Conservation (phyloP, 2,113 vertebrate genomes). For the Cephalopholis sonnerati region DNA sequence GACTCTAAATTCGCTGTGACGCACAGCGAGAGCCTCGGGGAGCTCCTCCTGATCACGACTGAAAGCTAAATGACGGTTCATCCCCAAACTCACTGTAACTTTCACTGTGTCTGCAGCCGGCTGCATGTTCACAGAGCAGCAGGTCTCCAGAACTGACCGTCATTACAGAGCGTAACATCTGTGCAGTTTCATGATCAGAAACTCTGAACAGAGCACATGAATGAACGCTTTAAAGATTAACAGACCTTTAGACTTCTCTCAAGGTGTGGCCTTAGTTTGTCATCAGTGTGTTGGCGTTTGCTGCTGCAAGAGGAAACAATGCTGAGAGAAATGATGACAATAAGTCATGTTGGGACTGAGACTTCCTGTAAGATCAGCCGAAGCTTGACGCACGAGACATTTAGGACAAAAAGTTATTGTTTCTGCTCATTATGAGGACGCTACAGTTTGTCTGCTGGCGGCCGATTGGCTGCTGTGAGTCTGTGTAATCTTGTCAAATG, state of each 20-base stretch:
- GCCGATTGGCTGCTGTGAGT: neutral
- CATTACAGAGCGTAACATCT: neutral
- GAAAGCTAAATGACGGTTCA: neutral
- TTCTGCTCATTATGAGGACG: neutral
- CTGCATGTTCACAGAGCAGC: neutral
- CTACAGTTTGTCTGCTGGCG: neutral
- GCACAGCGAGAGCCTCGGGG: neutral
- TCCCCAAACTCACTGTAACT: neutral
- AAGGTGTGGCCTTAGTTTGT: neutral
- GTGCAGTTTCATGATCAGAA: neutral
- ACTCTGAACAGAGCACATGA: neutral
- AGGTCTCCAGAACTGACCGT: neutral
- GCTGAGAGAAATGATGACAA: neutral
- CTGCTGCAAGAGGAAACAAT: neutral
- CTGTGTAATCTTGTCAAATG: neutral
- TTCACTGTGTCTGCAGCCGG: neutral
- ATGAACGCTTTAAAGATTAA: too few species aligned
- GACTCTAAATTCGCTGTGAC: conserved; percentile 18
- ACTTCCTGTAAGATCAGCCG: neutral
- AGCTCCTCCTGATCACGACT: neutral
- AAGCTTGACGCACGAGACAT: neutral
- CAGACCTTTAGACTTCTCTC: neutral
- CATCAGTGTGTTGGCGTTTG: neutral
- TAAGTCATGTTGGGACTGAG: neutral
- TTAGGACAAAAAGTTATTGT: neutral